Base-by-base conservation (phyloP, 2,113 vertebrate genomes). In the Arenaria interpres region DNA sequence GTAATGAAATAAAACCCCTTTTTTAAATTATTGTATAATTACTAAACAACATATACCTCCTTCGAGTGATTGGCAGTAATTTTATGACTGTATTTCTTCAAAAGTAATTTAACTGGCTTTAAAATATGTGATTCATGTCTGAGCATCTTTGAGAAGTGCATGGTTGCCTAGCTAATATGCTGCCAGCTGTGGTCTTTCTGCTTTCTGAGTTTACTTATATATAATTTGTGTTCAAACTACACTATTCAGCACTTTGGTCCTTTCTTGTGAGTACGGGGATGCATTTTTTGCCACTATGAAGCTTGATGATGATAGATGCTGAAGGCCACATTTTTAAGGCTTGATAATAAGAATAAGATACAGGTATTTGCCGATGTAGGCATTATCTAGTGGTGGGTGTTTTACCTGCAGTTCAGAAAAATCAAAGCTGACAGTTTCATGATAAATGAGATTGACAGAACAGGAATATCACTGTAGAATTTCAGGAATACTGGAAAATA, bases 301-400 rank as follows among this genome's bases (percentile, higher is more conserved):
- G 5, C 2, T 21, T 32, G 45, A 24, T 60, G 30, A 64, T 1
- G 10, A 39, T 13, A 68, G 43, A 79, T 27, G 23, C 21, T 12
- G 32, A 83, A n/a, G 50, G 33, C 8, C 46, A 25, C 10, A 7
- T 46, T 23, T 67, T 75, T 74, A 81, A 72, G 33, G 22, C 66
- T 57, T 22, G 9, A 8, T 35, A 62, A 56, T 6, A 50, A 62
- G 28, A 23, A 15, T 10, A 28, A 85, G 21, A 45, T 59, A 41
- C 15, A 68, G 33, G 12, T 28, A 33, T 54, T 71, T 66, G 14
- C 48, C 21, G 20, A 5, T 7, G 6, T 8, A 85, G 39, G 43
- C 2, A 4, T 45, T 60, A 73, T 18, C 23, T 45, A 2, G 7
- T 18, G 22, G 30, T 17, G 15, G 1, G 0, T 2, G 71, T 85